phyloP scores from a whole-genome alignment of 2,113 vertebrate genomes.

The Cololabis saira region DNA sequence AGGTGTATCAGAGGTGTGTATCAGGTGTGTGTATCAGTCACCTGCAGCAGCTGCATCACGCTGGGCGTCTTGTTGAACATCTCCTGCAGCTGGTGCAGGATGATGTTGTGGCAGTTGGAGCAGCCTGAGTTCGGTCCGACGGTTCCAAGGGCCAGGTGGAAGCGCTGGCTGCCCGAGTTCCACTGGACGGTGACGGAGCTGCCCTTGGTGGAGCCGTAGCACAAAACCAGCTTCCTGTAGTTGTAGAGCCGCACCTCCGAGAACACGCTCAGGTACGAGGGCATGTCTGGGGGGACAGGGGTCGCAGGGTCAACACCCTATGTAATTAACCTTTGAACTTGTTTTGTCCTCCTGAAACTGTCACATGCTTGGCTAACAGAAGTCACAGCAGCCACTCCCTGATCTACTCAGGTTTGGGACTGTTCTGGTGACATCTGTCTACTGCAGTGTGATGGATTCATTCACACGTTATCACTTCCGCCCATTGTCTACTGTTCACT shows the following conservation, averaged over 20 bases:
- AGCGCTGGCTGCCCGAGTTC: slow-evolving; percentile 93
- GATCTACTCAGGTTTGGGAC: too few relatives aligned
- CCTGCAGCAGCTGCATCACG: slow-evolving; percentile 96
- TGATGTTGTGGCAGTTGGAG: slow-evolving; percentile 99
- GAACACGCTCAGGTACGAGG: slow-evolving; percentile 91
- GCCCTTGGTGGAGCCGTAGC: slow-evolving; percentile 96
- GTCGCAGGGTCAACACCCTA: too few relatives aligned
- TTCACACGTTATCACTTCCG: too few relatives aligned
- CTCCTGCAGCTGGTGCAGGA: slow-evolving; percentile 98
- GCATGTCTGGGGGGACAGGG: slow-evolving; percentile 86
- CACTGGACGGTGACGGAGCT: slow-evolving; percentile 99
- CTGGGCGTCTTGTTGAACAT: slow-evolving; percentile 98
- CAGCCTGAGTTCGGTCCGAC: slow-evolving; percentile 98
- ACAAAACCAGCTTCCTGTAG: slow-evolving; percentile 96
- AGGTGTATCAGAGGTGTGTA: too few relatives aligned
- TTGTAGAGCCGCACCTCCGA: slow-evolving; percentile 98
- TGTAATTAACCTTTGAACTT: too few relatives aligned
- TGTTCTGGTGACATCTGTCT: too few relatives aligned
- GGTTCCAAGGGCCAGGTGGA: slow-evolving; percentile 95
- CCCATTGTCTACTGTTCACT: too few relatives aligned
- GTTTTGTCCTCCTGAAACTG: too few relatives aligned
- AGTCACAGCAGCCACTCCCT: too few relatives aligned
- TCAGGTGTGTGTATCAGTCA: too few relatives aligned
- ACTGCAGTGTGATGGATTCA: too few relatives aligned
- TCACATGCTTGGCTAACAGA: too few relatives aligned